A percentile compares a stretch with the other conserved stretches of the same genome.
Evolutionary conservation across 2,113 vertebrate species (phyloP).

Genomic region (Climacteris rufus): DNA sequence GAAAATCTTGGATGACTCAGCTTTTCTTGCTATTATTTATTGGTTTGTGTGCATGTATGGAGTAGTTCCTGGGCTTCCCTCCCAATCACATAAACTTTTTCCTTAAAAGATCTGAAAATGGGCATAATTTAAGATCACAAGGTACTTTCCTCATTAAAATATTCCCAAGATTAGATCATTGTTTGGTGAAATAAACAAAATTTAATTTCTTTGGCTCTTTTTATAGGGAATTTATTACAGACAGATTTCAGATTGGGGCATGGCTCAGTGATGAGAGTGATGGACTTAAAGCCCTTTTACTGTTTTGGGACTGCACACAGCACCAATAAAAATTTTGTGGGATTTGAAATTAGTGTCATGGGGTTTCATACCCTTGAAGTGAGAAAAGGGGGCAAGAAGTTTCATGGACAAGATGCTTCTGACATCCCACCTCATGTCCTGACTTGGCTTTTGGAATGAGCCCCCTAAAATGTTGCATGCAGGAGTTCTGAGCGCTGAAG

Average conservation of each 20-base stretch:
- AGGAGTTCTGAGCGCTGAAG: neutral
- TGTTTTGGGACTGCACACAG: neutral
- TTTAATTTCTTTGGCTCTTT: neutral
- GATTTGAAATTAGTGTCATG: neutral
- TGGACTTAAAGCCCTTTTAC: neutral
- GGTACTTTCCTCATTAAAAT: neutral
- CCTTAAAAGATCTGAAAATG: slow-evolving; percentile 6
- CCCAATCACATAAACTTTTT: neutral
- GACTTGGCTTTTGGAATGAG: neutral
- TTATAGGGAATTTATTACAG: neutral
- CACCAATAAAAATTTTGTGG: neutral
- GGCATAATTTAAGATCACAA: neutral
- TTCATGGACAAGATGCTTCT: neutral
- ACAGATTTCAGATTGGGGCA: neutral
- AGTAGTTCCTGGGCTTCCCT: neutral
- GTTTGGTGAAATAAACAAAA: neutral
- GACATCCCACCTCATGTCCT: neutral
- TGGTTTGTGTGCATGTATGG: neutral
- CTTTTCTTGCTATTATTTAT: neutral
- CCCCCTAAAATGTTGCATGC: neutral
- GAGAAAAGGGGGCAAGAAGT: neutral
- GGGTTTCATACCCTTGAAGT: neutral
- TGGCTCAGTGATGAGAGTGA: fast-evolving
- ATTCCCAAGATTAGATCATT: neutral
- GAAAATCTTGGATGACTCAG: neutral